These are phyloP conservation scores for Diadegma fenestrale DNA, from an alignment of 2,888 invertebrate genomes.

Conservation along the genomic window DNA sequence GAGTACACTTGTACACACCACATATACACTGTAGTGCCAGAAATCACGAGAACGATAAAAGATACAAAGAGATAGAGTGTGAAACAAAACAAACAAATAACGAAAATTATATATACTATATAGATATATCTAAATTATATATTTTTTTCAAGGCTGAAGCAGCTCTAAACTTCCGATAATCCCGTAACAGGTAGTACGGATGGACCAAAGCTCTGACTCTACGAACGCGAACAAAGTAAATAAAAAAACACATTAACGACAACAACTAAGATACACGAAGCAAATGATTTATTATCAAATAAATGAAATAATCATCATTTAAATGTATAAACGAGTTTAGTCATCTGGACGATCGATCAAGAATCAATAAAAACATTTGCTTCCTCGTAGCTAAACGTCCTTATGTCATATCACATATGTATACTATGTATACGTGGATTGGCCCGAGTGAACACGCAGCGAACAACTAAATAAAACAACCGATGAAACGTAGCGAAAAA, in stretches of 20 bases:
- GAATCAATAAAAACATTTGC: conserved; percentile 53
- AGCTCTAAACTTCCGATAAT: conserved; percentile 67
- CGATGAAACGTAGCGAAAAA: conserved; percentile 49
- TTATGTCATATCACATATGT: conserved; percentile 65
- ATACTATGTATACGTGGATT: conserved; percentile 67
- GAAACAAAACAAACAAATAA: background rate
- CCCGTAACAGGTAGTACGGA: conserved; percentile 61
- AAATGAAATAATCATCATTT: background rate
- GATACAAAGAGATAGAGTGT: conserved; percentile 7
- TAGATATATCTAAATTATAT: conserved; percentile 67
- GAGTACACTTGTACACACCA: conserved; percentile 32
- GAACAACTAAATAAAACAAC: conserved; percentile 21
- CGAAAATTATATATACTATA: conserved; percentile 65
- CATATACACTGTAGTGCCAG: conserved; percentile 60
- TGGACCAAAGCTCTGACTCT: conserved; percentile 62
- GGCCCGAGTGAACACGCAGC: conserved; percentile 52
- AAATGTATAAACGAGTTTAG: conserved; percentile 30
- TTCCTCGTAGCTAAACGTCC: conserved; percentile 56
- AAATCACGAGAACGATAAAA: conserved; percentile 43
- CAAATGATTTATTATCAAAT: conserved; percentile 24
- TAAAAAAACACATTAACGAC: conserved; percentile 2
- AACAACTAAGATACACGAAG: conserved; percentile 5
- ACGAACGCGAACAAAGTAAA: conserved; percentile 41
- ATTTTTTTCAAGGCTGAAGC: conserved; percentile 67
- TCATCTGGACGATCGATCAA: conserved; percentile 59